Percentiles rank a stretch among this genome's conserved stretches.
phyloP scores from a whole-genome alignment of 2,888 invertebrate genomes.

The Cerastis rubricosa region DNA sequence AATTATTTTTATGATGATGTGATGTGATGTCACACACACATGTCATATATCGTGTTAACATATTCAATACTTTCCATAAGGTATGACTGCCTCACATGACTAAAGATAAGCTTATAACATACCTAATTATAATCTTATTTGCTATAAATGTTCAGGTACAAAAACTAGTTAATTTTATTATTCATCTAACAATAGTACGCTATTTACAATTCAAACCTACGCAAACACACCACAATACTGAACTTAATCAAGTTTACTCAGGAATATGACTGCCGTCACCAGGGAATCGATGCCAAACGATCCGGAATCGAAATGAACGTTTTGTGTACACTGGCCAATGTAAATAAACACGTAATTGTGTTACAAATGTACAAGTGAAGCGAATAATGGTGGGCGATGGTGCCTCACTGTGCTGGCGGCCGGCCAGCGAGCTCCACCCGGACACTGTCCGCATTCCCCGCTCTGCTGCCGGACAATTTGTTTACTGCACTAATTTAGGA shows the following conservation, averaged over 20 bases:
- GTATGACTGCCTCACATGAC: conserved; percentile 4
- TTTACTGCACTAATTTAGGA: conserved; percentile 45
- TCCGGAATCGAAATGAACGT: conserved; percentile 25
- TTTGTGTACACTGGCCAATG: conserved; percentile 44
- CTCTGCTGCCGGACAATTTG: conserved; percentile 35
- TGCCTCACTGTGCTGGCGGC: conserved; percentile 26
- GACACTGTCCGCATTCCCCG: not conserved
- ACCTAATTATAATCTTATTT: no score
- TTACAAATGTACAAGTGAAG: conserved; percentile 17
- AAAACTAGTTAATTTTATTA: conserved; percentile 18
- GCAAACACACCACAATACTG: conserved; percentile 8
- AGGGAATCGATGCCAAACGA: conserved; percentile 47
- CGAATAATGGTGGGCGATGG: conserved; percentile 21
- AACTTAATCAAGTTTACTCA: conserved; percentile 54
- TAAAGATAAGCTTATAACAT: not conserved
- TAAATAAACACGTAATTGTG: conserved; percentile 49
- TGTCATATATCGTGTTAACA: conserved; percentile 1
- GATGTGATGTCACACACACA: no score
- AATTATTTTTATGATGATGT: no score
- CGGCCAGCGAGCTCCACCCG: conserved; percentile 21
- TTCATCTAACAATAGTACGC: conserved; percentile 34
- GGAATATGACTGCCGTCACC: conserved; percentile 40
- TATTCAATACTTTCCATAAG: not conserved
- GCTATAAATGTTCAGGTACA: not conserved
- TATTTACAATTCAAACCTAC: conserved; percentile 50